Conservation (phyloP, 2,797 vertebrate genomes). For the Nyctibius grandis region DNA sequence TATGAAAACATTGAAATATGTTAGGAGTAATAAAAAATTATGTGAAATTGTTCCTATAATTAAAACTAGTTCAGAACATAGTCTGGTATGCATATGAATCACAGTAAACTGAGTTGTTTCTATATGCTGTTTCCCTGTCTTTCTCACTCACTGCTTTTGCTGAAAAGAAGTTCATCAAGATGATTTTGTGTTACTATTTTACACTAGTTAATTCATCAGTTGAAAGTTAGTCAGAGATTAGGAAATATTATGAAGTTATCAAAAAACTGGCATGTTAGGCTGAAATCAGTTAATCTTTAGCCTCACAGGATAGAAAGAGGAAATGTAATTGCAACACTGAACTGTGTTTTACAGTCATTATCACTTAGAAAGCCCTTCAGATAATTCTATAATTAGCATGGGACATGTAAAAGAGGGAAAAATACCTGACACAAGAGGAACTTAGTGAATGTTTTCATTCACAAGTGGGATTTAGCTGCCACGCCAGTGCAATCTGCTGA, state of each 20-base stretch:
- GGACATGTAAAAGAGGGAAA: not conserved
- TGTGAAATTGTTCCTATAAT: not conserved
- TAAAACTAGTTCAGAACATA: not conserved
- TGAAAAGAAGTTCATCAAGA: not conserved
- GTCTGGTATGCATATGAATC: not conserved
- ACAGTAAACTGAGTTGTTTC: not conserved
- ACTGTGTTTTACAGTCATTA: constrained; percentile 52
- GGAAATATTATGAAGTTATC: constrained; percentile 69
- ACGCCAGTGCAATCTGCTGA: not conserved
- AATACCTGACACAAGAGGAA: constrained; percentile 28
- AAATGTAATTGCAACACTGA: constrained; percentile 67
- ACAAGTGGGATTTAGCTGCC: not conserved
- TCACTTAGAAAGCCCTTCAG: constrained; percentile 33
- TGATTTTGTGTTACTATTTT: not conserved
- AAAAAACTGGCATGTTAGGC: constrained; percentile 37
- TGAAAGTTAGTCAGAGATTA: constrained; percentile 72
- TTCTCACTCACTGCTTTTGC: not conserved
- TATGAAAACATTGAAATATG: not conserved
- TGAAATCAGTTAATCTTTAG: constrained; percentile 70
- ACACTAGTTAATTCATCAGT: constrained; percentile 54
- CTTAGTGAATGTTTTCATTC: not conserved
- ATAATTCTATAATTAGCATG: constrained; percentile 48
- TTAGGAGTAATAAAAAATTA: not conserved
- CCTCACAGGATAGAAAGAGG: constrained; percentile 62
- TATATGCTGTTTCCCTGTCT: not conserved